Conservation (phyloP, 1,140 invertebrate genomes). For the Pararge aegeria region DNA sequence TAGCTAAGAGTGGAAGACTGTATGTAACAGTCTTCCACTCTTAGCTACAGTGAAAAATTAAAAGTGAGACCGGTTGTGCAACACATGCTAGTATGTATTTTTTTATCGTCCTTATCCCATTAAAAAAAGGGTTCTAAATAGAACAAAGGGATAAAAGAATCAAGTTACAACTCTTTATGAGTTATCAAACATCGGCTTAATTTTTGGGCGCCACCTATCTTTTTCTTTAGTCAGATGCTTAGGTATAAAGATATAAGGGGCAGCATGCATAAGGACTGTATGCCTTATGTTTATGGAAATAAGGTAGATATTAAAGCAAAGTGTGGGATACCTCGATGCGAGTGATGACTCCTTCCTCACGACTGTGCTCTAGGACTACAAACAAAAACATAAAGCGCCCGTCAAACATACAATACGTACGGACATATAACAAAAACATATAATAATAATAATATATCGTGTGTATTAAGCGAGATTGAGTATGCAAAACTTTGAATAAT, state of each 20-base stretch:
- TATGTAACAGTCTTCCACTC: too few relatives aligned
- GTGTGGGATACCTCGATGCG: constrained; percentile 77
- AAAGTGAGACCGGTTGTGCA: too few relatives aligned
- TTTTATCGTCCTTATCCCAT: too few relatives aligned
- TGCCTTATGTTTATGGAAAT: constrained; percentile 25
- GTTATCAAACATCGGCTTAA: too few relatives aligned
- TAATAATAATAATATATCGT: constrained; percentile 24
- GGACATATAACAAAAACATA: constrained; percentile 51
- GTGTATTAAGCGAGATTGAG: constrained; percentile 22
- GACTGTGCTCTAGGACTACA: constrained; percentile 80
- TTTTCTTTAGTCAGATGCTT: background rate
- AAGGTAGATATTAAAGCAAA: constrained; percentile 64
- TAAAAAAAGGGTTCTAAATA: too few relatives aligned
- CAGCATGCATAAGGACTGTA: constrained; percentile 19
- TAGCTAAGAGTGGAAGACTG: too few relatives aligned
- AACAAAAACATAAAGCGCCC: constrained; percentile 77
- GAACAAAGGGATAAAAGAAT: too few relatives aligned
- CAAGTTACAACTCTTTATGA: too few relatives aligned
- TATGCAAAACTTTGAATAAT: constrained; percentile 8
- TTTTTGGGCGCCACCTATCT: too few relatives aligned
- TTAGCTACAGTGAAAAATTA: too few relatives aligned
- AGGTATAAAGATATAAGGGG: constrained; percentile 2
- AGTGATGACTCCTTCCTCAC: constrained; percentile 79
- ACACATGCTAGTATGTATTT: too few relatives aligned
- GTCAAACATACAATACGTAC: constrained; percentile 72